Evolutionary conservation across 2,888 invertebrate genomes (phyloP), one percentile per base, ranked within the genome.

Genomic region (Clanis bilineata): DNA sequence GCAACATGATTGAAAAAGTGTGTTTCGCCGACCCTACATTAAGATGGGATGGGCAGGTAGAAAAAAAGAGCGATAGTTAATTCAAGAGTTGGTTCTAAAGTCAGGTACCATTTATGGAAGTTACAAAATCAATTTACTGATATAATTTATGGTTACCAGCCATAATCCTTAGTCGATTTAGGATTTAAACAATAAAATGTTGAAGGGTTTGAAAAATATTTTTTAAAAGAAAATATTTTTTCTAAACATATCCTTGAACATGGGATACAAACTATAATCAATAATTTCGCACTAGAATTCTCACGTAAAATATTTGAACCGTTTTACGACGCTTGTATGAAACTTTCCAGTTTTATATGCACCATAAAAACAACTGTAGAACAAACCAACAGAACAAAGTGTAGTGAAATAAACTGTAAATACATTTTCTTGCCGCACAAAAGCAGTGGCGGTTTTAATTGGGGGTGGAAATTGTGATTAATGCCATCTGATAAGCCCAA

Each of bases 391-490:
- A 76, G 77, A 82, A 80, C 77, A 76, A 79, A 85, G 77, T 80
- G 77, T 78, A 80, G 73, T 69, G 79, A 83, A 83, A 85, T 83
- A 83, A 82, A 83, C 73, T 72, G 70, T 76, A 76, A 78, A 83
- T 82, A 83, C 71, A 75, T 71, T 77, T 74, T 64, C 65, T 70
- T 70, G 69, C 71, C 60, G 58, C 65, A 60, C 64, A 65, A 67
- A 70, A 61, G 64, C 79, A 70, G 81, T 79, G 81, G 78, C 77
- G 74, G 78, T 86, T 88, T 90, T 91, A 90, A 91, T 90, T 90
- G 90, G 86, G 90, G 91, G 88, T 88, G 85, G 85, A 84, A 87
- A 88, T 89, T 88, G 90, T 91, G 90, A 92, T 91, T 89, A 91
- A 91, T 89, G 85, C 80, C 82, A 86, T 85, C 87, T 81, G 92